A percentile compares a stretch with the other conserved stretches of the same genome.
Conservation (phyloP, 2,113 vertebrate genomes). For the Thalassoma bifasciatum region DNA sequence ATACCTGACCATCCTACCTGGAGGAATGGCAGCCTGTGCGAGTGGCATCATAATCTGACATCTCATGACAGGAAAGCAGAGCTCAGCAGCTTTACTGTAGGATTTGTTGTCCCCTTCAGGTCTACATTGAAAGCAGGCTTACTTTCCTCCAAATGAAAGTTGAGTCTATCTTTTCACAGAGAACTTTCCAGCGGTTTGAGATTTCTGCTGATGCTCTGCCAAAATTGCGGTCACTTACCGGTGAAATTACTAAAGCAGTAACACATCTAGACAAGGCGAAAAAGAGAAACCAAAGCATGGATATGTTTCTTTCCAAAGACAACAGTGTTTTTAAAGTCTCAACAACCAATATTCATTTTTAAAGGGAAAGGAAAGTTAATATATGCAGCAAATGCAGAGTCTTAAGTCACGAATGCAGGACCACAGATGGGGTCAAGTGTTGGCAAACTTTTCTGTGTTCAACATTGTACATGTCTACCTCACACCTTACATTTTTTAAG, state of each 20-base stretch:
- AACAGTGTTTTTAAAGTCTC: neutral
- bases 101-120: slow-evolving; percentile 24
- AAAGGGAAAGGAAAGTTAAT: neutral
- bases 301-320: neutral
- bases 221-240: slow-evolving; percentile 73
- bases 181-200: slow-evolving; percentile 54
- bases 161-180: slow-evolving; percentile 63
- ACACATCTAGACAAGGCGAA: slow-evolving; percentile 21
- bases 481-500: no score
- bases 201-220: slow-evolving; percentile 52
- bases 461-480: no score
- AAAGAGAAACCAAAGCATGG: neutral
- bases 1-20: neutral
- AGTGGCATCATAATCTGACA: slow-evolving; percentile 28
- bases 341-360: neutral
- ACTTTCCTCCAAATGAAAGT: slow-evolving; percentile 56
- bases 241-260: slow-evolving; percentile 74
- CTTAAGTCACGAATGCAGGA: neutral
- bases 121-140: slow-evolving; percentile 37
- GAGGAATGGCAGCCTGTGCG: slow-evolving; percentile 42
- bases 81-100: slow-evolving; percentile 34
- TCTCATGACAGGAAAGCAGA: slow-evolving; percentile 32
- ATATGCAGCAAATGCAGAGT: neutral
- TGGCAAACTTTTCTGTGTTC: slow-evolving; percentile 12
- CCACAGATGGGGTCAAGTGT: no score